Base-by-base conservation (phyloP, 1,140 invertebrate genomes). In the Solen grandis region DNA sequence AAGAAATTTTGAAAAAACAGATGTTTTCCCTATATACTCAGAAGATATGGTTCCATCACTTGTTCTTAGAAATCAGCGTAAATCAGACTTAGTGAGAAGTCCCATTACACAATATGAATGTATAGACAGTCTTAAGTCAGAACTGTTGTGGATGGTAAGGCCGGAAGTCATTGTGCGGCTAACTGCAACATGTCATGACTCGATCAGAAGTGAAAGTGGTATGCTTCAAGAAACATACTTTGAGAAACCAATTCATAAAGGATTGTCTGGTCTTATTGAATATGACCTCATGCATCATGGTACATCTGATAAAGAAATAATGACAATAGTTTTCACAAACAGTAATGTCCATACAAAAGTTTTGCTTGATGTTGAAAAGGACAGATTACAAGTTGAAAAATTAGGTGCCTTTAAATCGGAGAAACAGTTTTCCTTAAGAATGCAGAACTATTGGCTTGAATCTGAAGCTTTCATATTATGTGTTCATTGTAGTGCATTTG, bases 371-470 rank as follows among this genome's bases (percentile, higher is more conserved):
- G 27, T 54, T 1, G 5, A 55, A 52, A 31, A 16, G 29, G 1
- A 50, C n/a, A 25, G 29, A 27, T 22, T 75, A 5, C 79, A 82
- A 25, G 38, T 70, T 27, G 83, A 85, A 68, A 84, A 81, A 65
- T 14, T 87, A 1, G 72, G 83, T n/a, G 68, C 81, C 16, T 87
- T 87, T 33, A 84, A 84, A 68, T 86, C 86, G 19, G 86, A 87
- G 69, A 87, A 86, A 72, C 83, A 85, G 2, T 68, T 87, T 8
- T 52, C 74, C 27, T 60, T 35, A 0, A 79, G 52, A 62, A 62
- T 87, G 1, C 63, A 84, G 41, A n/a, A 73, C 0, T 87, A 83
- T 54, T 87, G 82, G 82, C 19, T 70, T 62, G 46, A 60, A 25
- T 50, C 55, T 46, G 66, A 84, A 22, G 46, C 33, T 19, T 50